Conservation (phyloP, 2,797 vertebrate genomes). For the Rhincodon typus region DNA sequence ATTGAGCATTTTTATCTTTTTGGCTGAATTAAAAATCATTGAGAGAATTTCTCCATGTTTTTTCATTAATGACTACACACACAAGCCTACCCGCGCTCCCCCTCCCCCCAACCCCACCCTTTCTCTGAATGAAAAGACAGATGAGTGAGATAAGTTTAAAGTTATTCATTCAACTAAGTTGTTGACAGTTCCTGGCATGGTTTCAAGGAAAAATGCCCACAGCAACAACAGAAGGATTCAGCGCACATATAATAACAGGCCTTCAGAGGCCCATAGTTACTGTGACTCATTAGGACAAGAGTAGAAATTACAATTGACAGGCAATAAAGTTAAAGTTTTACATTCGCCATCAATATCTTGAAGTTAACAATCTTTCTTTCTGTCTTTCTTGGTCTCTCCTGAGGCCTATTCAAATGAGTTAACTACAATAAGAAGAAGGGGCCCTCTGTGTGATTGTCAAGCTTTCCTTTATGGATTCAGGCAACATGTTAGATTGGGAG, state of each 20-base stretch:
- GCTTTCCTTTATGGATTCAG: neutral
- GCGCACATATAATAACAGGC: neutral
- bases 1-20: neutral
- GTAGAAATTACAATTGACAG: slow-evolving; percentile 19
- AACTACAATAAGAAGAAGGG: neutral
- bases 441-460: neutral
- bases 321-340: neutral
- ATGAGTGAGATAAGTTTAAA: neutral
- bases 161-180: neutral
- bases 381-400: neutral
- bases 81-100: neutral
- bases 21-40: neutral
- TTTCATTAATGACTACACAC: neutral
- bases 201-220: neutral
- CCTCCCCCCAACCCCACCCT: neutral
- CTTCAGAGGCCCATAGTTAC: neutral
- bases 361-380: neutral
- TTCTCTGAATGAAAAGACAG: neutral
- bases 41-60: neutral
- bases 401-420: neutral
- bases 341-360: neutral
- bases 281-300: slow-evolving; percentile 2
- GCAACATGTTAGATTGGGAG: neutral
- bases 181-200: neutral
- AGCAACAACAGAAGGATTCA: slow-evolving; percentile 17